Conservation (phyloP, 2,113 vertebrate genomes). For the Euleptes europaea region DNA sequence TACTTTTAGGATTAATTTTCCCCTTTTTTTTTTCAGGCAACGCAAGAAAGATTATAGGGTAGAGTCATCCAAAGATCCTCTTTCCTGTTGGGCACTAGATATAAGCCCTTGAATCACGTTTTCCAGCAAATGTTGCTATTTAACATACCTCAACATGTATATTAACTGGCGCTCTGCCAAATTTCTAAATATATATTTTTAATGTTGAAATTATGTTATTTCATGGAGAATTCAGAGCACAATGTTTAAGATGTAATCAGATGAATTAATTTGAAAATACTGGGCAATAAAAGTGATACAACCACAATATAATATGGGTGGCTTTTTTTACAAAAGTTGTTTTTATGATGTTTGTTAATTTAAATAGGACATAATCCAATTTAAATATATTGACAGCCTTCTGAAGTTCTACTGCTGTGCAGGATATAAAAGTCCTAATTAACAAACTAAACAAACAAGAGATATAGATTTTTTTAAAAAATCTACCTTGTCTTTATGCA, state of each 20-base stretch:
- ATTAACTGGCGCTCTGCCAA: neutral
- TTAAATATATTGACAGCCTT: neutral
- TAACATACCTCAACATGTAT: conserved; percentile 6
- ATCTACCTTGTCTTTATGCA: neutral
- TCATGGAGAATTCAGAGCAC: neutral
- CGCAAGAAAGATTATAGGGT: conserved; percentile 52
- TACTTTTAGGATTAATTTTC: neutral
- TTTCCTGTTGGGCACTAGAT: conserved; percentile 49
- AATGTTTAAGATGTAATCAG: neutral
- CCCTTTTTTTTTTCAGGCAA: conserved; percentile 53
- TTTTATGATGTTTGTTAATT: neutral
- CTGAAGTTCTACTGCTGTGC: neutral
- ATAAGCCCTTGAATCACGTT: conserved; percentile 13
- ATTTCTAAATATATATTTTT: neutral
- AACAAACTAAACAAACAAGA: neutral
- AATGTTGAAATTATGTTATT: conserved; percentile 10
- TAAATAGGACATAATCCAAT: neutral
- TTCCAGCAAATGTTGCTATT: neutral
- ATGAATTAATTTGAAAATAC: neutral
- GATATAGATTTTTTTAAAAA: neutral
- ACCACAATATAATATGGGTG: neutral
- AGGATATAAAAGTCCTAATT: neutral
- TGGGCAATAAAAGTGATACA: neutral
- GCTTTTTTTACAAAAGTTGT: neutral
- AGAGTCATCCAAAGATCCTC: neutral